These are phyloP conservation scores for Phalacrocorax carbo DNA, from an alignment of 2,113 vertebrate genomes.

Conservation along the genomic window DNA sequence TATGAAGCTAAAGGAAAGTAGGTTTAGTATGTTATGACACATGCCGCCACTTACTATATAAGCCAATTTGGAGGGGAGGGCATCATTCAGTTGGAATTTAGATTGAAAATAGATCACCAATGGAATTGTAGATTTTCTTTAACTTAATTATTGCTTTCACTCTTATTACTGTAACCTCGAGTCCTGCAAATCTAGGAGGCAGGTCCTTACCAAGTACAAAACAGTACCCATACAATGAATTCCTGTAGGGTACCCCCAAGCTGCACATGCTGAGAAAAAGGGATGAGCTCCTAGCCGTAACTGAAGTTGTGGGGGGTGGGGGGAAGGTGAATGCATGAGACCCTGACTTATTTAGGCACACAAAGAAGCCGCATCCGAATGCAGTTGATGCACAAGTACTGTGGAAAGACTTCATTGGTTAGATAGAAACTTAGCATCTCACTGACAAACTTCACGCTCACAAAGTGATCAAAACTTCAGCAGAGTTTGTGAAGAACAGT, in stretches of 20 bases:
- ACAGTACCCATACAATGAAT: neutral
- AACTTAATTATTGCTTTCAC: neutral
- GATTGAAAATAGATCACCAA: neutral
- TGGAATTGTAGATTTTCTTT: neutral
- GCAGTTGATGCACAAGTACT: neutral
- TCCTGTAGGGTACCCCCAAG: too few relatives aligned
- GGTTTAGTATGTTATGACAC: neutral
- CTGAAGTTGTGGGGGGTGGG: rapidly evolving
- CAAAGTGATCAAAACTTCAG: neutral
- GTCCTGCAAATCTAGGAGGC: neutral
- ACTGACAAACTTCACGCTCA: neutral
- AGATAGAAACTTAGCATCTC: slow-evolving; percentile 8
- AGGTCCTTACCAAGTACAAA: neutral
- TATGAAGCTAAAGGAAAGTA: neutral
- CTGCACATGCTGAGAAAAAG: neutral
- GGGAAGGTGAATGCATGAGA: neutral
- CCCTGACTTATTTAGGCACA: neutral
- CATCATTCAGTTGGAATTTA: neutral
- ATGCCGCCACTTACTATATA: neutral
- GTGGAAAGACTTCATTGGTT: neutral
- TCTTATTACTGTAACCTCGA: neutral
- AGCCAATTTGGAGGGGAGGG: neutral
- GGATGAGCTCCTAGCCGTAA: neutral
- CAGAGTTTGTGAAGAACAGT: neutral
- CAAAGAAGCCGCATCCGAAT: neutral